These are phyloP conservation scores for Junonia oenone DNA, from an alignment of 2,888 invertebrate species.

Conservation along the genomic window DNA sequence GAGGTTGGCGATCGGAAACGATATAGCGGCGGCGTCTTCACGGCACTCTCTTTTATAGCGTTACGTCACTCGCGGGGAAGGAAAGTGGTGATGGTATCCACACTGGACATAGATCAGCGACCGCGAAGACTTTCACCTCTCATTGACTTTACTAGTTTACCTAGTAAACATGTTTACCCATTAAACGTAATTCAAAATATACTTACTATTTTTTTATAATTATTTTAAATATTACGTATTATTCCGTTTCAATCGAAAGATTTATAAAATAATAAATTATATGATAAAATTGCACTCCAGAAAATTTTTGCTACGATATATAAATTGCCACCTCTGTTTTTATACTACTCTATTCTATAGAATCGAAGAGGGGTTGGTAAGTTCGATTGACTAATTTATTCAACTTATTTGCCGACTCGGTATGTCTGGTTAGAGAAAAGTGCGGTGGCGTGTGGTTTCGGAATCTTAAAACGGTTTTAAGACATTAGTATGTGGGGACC, in stretches of 20 bases:
- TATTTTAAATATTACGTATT: neutral
- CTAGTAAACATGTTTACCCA: slow-evolving; percentile 3
- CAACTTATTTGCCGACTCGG: slow-evolving; percentile 63
- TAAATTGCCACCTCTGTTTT: slow-evolving; percentile 16
- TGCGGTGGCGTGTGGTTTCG: slow-evolving; percentile 58
- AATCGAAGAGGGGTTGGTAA: slow-evolving; percentile 53
- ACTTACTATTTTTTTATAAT: neutral
- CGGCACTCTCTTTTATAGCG: slow-evolving; percentile 76
- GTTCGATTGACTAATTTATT: slow-evolving; percentile 69
- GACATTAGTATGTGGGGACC: slow-evolving; percentile 71
- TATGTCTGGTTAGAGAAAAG: slow-evolving; percentile 68
- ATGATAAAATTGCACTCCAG: neutral
- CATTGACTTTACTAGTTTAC: slow-evolving; percentile 11
- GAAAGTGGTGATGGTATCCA: slow-evolving; percentile 76
- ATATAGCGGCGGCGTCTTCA: slow-evolving; percentile 77
- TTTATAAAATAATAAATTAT: too few species aligned
- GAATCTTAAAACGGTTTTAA: slow-evolving; percentile 70
- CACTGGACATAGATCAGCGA: slow-evolving; percentile 56
- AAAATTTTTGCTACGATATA: neutral
- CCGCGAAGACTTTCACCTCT: slow-evolving; percentile 43
- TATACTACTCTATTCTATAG: slow-evolving; percentile 41
- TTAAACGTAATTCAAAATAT: neutral
- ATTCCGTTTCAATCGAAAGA: neutral
- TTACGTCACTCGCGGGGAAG: slow-evolving; percentile 77
- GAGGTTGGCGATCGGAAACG: slow-evolving; percentile 75